A percentile compares a stretch with the other conserved stretches of the same genome.
Conservation (phyloP, 2,113 vertebrate species). For the Pyrgilauda ruficollis region DNA sequence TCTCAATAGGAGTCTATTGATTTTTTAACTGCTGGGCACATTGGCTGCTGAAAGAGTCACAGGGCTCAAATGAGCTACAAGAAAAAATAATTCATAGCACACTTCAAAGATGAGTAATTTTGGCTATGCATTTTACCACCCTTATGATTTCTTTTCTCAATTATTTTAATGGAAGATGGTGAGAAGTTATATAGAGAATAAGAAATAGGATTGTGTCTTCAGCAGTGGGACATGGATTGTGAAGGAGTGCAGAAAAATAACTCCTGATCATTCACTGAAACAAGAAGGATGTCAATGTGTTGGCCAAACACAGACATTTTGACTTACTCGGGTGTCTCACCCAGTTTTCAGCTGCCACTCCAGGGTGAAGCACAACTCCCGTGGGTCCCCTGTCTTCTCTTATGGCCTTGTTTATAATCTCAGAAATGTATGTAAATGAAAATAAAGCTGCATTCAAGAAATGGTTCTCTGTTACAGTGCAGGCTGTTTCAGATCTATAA, state of each 20-base stretch:
- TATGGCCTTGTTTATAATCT: not conserved
- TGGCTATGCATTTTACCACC: not conserved
- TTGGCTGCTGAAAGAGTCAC: not conserved
- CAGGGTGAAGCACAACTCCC: not conserved
- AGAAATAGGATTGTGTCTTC: not conserved
- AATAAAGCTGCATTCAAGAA: not conserved
- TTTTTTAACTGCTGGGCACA: constrained; percentile 20
- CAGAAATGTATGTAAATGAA: not conserved
- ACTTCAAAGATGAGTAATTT: constrained; percentile 2
- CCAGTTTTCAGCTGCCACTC: not conserved
- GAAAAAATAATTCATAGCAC: not conserved
- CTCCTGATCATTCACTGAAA: not conserved
- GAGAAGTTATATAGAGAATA: not conserved
- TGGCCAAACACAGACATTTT: not conserved
- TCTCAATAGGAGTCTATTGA: not conserved
- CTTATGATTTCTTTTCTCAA: not conserved
- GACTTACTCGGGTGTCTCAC: not conserved
- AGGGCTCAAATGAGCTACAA: not conserved
- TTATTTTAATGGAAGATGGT: constrained; percentile 8
- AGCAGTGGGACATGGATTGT: not conserved
- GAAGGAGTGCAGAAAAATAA: not conserved
- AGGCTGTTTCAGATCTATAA: not conserved
- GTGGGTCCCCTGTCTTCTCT: not conserved
- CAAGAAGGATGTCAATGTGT: not conserved
- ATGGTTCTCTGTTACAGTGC: not conserved